Evolutionary conservation across 2,888 invertebrate species (phyloP).

Genomic region (Nemotelus nigrinus): DNA sequence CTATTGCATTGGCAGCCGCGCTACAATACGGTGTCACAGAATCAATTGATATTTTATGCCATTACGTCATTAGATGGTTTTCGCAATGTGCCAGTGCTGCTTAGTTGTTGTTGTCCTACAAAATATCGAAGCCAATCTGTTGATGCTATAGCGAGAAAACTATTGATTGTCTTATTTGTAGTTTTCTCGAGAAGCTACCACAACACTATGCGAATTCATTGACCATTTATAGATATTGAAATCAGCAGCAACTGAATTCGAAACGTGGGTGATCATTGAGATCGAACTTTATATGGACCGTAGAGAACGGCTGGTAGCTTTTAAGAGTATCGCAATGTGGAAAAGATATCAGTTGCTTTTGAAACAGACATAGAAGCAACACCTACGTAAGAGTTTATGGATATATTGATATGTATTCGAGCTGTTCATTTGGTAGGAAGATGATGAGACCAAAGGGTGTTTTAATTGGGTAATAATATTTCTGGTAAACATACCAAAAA

Average conservation of each 20-base stretch:
- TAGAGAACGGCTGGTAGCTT: constrained; percentile 28
- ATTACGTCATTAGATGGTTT: constrained; percentile 40
- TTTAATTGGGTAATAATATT: no score
- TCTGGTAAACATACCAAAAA: no score
- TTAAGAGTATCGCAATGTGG: constrained; percentile 8
- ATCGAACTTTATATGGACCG: constrained; percentile 33
- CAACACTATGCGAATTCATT: constrained; percentile 32
- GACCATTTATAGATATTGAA: constrained; percentile 38
- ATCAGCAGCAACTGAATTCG: constrained; percentile 22
- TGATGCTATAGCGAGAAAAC: background rate
- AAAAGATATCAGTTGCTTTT: background rate
- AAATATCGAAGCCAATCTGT: background rate
- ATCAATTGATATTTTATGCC: constrained; percentile 28
- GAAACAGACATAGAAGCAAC: background rate
- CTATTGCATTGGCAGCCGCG: background rate
- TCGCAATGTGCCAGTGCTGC: background rate
- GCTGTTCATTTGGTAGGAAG: no score
- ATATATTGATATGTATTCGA: background rate
- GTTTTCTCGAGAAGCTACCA: background rate
- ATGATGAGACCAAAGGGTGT: no score
- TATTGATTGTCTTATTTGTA: background rate
- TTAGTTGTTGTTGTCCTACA: constrained; percentile 21
- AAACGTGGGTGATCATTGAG: constrained; percentile 34
- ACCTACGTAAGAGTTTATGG: background rate
- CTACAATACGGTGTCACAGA: constrained; percentile 1